phyloP scores from a whole-genome alignment of 2,888 invertebrate genomes.

The Sicus ferrugineus region DNA sequence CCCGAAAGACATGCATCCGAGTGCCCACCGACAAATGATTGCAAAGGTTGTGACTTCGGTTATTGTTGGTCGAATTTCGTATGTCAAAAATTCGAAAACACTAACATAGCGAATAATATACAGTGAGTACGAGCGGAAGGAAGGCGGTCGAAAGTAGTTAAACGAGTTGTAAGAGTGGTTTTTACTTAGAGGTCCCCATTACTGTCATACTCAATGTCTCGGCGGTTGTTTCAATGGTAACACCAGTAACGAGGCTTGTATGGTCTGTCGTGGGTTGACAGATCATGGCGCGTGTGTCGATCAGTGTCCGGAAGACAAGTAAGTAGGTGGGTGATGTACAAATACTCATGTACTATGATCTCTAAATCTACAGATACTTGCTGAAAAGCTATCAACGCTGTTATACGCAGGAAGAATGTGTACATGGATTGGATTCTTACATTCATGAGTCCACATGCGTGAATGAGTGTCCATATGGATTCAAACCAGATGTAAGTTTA shows the following conservation, averaged over 20 bases:
- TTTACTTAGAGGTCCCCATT: conserved; percentile 41
- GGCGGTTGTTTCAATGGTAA: conserved; percentile 73
- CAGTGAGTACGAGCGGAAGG: conserved; percentile 44
- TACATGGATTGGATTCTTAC: conserved; percentile 48
- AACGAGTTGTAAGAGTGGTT: neutral
- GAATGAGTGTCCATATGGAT: conserved; percentile 49
- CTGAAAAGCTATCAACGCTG: conserved; percentile 68
- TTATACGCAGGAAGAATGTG: conserved; percentile 75
- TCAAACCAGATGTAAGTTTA: conserved; percentile 41
- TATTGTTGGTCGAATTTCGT: conserved; percentile 59
- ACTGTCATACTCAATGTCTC: conserved; percentile 79
- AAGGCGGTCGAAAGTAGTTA: too few relatives aligned
- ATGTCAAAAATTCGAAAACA: conserved; percentile 59
- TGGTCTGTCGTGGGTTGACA: conserved; percentile 72
- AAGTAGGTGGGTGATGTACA: conserved; percentile 42
- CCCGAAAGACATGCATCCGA: conserved; percentile 34
- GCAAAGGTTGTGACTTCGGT: conserved; percentile 52
- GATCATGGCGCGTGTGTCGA: conserved; percentile 69
- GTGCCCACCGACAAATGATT: conserved; percentile 47
- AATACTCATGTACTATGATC: neutral
- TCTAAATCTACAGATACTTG: conserved; percentile 47
- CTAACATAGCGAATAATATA: conserved; percentile 49
- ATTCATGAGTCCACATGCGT: conserved; percentile 46
- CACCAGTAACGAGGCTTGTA: conserved; percentile 68
- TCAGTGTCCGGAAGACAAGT: conserved; percentile 75